Conservation (phyloP, 2,888 invertebrate species). For the Nematopogon swammerdamellus region DNA sequence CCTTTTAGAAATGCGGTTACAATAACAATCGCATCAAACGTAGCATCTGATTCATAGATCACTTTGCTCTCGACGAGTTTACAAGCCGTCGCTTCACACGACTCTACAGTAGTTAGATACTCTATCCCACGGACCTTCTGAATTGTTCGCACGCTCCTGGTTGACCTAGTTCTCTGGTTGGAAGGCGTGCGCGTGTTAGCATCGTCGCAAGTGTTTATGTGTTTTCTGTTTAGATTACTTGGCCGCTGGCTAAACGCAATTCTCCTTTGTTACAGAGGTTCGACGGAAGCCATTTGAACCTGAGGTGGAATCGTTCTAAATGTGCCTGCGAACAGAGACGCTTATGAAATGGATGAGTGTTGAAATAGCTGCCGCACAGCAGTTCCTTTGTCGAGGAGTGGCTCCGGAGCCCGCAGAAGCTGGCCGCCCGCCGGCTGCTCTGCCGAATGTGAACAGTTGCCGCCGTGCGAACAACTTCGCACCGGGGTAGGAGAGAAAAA, state of each 20-base stretch:
- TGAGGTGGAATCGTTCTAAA: slow-evolving; percentile 49
- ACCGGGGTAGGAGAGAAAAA: background rate
- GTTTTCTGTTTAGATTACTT: background rate
- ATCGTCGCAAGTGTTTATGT: too few species aligned
- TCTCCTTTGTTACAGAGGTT: slow-evolving; percentile 36
- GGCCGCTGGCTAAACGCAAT: slow-evolving; percentile 1
- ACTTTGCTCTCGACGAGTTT: too few species aligned
- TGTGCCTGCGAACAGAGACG: slow-evolving; percentile 30
- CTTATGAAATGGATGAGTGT: background rate
- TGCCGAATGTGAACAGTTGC: background rate
- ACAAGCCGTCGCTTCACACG: too few species aligned
- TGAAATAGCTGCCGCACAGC: too few species aligned
- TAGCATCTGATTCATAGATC: too few species aligned
- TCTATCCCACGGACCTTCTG: too few species aligned
- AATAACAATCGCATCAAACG: too few species aligned
- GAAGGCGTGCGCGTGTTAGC: too few species aligned
- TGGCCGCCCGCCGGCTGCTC: background rate
- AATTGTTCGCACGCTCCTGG: slow-evolving; percentile 5
- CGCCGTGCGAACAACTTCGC: background rate
- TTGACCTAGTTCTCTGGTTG: background rate
- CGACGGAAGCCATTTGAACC: slow-evolving; percentile 24
- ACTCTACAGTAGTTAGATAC: too few species aligned
- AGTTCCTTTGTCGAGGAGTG: too few species aligned
- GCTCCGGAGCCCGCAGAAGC: too few species aligned
- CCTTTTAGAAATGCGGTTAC: too few species aligned